These are phyloP conservation scores for Agonum fuliginosum DNA, from an alignment of 2,888 invertebrate genomes.

Conservation along the genomic window DNA sequence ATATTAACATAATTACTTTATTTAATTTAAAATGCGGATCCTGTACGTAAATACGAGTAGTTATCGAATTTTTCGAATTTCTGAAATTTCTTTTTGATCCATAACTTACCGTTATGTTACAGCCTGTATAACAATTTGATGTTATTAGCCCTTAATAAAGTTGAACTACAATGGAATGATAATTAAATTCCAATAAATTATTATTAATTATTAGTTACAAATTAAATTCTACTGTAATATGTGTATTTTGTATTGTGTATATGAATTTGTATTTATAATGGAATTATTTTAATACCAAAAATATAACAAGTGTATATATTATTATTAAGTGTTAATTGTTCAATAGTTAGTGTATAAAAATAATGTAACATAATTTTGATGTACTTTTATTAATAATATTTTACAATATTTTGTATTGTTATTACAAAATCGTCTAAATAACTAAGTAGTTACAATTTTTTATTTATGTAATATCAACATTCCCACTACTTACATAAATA, in stretches of 20 bases:
- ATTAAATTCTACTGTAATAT: neutral
- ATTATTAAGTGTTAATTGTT: slow-evolving; percentile 24
- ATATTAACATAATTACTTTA: too few species aligned
- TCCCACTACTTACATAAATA: neutral
- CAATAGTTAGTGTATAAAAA: slow-evolving; percentile 4
- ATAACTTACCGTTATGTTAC: too few species aligned
- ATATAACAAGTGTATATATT: slow-evolving; percentile 21
- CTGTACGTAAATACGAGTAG: too few species aligned
- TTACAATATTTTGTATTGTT: neutral
- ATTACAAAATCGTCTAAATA: slow-evolving; percentile 5
- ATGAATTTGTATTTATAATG: neutral
- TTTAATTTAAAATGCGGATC: too few species aligned
- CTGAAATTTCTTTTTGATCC: too few species aligned
- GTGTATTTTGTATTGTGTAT: neutral
- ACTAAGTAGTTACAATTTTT: neutral
- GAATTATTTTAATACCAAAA: slow-evolving; percentile 39
- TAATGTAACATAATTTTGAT: slow-evolving; percentile 6
- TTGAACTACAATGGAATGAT: too few species aligned
- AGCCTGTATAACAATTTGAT: too few species aligned
- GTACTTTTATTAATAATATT: neutral
- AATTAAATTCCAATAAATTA: neutral
- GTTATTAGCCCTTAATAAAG: too few species aligned
- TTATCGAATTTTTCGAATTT: too few species aligned
- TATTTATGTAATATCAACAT: neutral
- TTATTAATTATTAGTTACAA: neutral